Base-by-base conservation (phyloP, 2,113 vertebrate species). In the Pteruthius melanotis region DNA sequence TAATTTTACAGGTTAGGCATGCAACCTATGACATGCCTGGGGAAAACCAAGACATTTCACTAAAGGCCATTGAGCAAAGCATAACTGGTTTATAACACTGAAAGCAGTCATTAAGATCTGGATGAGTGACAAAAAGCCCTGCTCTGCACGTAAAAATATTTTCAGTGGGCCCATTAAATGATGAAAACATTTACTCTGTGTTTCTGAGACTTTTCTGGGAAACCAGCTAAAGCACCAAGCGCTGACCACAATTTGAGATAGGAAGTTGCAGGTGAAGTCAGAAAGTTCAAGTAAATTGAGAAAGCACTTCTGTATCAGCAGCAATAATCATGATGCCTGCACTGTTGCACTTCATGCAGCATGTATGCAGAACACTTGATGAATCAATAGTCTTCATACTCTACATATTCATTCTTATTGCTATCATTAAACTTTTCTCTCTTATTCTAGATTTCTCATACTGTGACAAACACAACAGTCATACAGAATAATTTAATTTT, bases 1-100 rank as follows among this genome's bases (percentile, higher is more conserved):
- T 54, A 56, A 70, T 59, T 87, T 57, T 71, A 42, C 21, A 59
- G 33, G 7, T 35, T 53, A 40, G 69, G 17, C 16, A 26, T 13
- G 10, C 4, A 24, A 40, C 23, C n/a, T 40, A 16, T 33, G 19
- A 56, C 0, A 3, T 16, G 6, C 33, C 0, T 61, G 20, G 11
- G 18, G 15, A 56, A 68, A 71, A 60, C 1, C 18, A 64, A 70
- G 3, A 21, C 8, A 15, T 57, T 85, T 57, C 33, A 91, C 49
- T 23, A 24, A 66, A 77, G 33, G 20, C 10, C 24, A 20, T 26
- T 39, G 22, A 22, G 3, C 6, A 81, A 50, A 42, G 74, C 9
- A 9, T 30, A 52, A n/a, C 12, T 23, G 8, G 4, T 50, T 69
- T 69, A n/a, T 39, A 81, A 47, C 37, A 65, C 21, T 87, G 65